Base-by-base conservation (phyloP, 2,797 vertebrate species). In the Phylloscopus collybita region DNA sequence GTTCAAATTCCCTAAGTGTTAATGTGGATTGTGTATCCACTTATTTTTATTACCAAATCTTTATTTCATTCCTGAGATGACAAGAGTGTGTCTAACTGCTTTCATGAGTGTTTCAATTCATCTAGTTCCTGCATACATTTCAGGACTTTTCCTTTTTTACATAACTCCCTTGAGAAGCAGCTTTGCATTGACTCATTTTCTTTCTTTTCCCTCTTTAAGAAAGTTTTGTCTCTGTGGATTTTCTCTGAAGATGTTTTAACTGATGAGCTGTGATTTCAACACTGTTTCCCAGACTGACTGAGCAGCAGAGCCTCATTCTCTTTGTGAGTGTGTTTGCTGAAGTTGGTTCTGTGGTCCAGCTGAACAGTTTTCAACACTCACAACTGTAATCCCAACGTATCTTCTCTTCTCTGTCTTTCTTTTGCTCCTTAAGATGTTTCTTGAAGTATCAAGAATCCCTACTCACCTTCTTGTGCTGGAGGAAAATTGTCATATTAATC, bases 41-140 rank as follows among this genome's bases (percentile, higher is more conserved):
- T 81, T 86, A 81, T 50, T 83, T 93, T 80, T 88, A 67, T 54
- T 86, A 90, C n/a, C 20, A 86, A 50, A 57, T 75, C 51, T 70
- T 93, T 80, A 59, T 89, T 93, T 91, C 8, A 73, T 91, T 92
- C 38, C 64, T 84, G 74, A 89, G 86, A 80, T 4, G 30, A 87
- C 40, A 75, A 23, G 70, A 70, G 36, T 60, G 59, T 42, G 23
- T 84, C 74, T 92, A 66, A 54, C 25, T 57, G 36, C 83, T 95
- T 94, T 94, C 67, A 95, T 82, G 78, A 73, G 42, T 59, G 16
- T n/a, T 92, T 86, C 76, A 80, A 75, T 84, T 94, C n/a, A 85
- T 91, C 56, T 76, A 25, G 6, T 16, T 94, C 74, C 81, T 91
- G 84, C 60, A 49, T 80, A 89, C 23, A 61, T 90, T 92, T 91